Conservation (phyloP, 2,797 vertebrate genomes). For the Clarias pachynema region DNA sequence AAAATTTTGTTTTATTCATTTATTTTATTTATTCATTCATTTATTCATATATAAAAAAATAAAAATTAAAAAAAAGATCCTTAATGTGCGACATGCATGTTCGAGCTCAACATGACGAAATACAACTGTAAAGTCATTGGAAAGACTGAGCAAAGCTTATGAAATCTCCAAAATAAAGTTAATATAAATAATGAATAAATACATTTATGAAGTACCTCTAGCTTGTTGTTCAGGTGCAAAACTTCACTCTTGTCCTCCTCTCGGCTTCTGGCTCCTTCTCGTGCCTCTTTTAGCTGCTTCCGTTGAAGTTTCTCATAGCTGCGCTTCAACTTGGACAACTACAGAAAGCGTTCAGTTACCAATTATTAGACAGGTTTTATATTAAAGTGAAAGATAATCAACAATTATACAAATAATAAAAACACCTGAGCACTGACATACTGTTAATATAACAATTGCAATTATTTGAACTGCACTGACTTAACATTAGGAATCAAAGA, state of each 20-base stretch:
- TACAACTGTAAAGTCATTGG: neutral
- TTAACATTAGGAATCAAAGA: neutral
- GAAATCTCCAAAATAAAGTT: neutral
- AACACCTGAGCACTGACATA: no score
- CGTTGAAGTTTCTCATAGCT: slow-evolving; percentile 91
- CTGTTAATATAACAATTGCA: neutral
- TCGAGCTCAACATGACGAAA: neutral
- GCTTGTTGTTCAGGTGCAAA: slow-evolving; percentile 74
- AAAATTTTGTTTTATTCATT: neutral
- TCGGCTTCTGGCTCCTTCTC: slow-evolving; percentile 68
- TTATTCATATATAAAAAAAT: no score
- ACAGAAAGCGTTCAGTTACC: slow-evolving; percentile 14
- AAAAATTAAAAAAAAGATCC: no score
- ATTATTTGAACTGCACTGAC: neutral
- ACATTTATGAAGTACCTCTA: slow-evolving; percentile 74
- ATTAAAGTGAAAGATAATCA: neutral
- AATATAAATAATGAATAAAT: neutral
- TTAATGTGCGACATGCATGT: neutral
- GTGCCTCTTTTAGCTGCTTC: slow-evolving; percentile 79
- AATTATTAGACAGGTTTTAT: neutral
- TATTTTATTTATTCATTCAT: no score
- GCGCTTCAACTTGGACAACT: slow-evolving; percentile 87
- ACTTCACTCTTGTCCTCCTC: slow-evolving; percentile 77
- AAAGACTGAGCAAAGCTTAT: neutral
- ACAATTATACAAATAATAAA: neutral